A percentile compares a stretch with the other conserved stretches of the same genome.
phyloP scores from a whole-genome alignment of 2,888 invertebrate genomes.

The Dynastes maya region DNA sequence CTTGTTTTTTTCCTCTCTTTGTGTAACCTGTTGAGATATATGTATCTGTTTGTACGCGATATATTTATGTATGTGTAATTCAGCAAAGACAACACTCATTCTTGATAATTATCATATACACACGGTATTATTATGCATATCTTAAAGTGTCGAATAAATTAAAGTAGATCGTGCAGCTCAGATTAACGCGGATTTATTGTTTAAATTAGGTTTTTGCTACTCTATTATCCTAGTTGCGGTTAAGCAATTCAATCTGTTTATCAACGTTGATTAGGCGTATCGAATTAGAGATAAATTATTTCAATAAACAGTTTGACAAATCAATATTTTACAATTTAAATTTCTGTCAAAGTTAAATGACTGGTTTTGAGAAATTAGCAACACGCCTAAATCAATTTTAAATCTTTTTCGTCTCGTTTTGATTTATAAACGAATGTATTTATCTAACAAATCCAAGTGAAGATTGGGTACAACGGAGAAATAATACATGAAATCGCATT shows the following conservation, averaged over 20 bases:
- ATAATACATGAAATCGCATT: not conserved
- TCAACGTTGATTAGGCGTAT: too few relatives aligned
- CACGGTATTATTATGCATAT: not conserved
- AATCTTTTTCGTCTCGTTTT: too few relatives aligned
- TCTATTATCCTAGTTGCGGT: too few relatives aligned
- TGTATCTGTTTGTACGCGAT: slow-evolving; percentile 19
- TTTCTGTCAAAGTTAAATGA: too few relatives aligned
- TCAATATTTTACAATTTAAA: too few relatives aligned
- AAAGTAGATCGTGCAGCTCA: not conserved
- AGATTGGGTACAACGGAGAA: too few relatives aligned
- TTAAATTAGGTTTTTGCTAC: not conserved
- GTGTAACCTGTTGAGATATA: slow-evolving; percentile 46
- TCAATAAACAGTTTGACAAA: too few relatives aligned
- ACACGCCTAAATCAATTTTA: too few relatives aligned
- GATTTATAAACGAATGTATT: too few relatives aligned
- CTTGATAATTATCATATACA: slow-evolving; percentile 13
- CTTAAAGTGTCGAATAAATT: slow-evolving; percentile 18
- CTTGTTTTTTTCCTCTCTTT: slow-evolving; percentile 34
- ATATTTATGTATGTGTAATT: slow-evolving; percentile 27
- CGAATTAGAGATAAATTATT: too few relatives aligned
- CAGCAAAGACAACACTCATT: slow-evolving; percentile 5
- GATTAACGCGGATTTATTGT: not conserved
- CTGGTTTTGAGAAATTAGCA: too few relatives aligned
- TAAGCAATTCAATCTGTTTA: too few relatives aligned
- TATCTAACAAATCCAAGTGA: not conserved